Base-by-base conservation (phyloP, 2,888 invertebrate genomes). In the Xylota sylvarum region DNA sequence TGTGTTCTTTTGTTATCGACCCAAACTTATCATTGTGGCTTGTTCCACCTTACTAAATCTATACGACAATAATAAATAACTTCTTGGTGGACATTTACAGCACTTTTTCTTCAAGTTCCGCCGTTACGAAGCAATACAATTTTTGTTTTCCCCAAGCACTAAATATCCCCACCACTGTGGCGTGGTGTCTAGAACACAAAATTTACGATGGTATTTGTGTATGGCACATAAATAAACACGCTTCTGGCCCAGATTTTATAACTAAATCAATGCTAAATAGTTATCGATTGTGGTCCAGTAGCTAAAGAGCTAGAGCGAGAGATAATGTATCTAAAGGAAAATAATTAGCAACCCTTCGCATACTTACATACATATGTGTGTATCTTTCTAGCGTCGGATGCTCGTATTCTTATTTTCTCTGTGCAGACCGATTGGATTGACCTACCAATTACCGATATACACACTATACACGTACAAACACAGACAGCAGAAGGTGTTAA, bases 301-400 rank as follows among this genome's bases (percentile, higher is more conserved):
- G 37, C 52, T 43, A 9, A n/a, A 27, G 6, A 35, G 35, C 46
- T 50, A 7, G 30, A 73, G 32, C 30, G 62, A 70, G 81, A 70
- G 56, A 64, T 58, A 58, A 32, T 43, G 32, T 69, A 48, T 73
- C 40, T 56, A 12, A 55, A 70, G 58, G 58, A 43, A 80, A 80
- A 80, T 85, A 85, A 85, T 85, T 85, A 85, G 80, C 85, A 80
- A 80, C 85, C 85, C 80, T 76, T 76, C 30, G 19, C 10, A 40
- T 58, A 12, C 19, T 5, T 23, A 23, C 10, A 40, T 58, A 12
- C 19, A 5, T 23, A 23, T 23, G 23, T 43, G 27, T 37, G 30
- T 40, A 40, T 56, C 46, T 46, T 17, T 46, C 40, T 10, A 14
- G 17, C 37, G 14, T 56, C 19, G 32, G 37, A 12, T 58, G 5